These are phyloP conservation scores for Ellobius talpinus DNA, from an alignment of 2,113 vertebrate species.

Conservation along the genomic window DNA sequence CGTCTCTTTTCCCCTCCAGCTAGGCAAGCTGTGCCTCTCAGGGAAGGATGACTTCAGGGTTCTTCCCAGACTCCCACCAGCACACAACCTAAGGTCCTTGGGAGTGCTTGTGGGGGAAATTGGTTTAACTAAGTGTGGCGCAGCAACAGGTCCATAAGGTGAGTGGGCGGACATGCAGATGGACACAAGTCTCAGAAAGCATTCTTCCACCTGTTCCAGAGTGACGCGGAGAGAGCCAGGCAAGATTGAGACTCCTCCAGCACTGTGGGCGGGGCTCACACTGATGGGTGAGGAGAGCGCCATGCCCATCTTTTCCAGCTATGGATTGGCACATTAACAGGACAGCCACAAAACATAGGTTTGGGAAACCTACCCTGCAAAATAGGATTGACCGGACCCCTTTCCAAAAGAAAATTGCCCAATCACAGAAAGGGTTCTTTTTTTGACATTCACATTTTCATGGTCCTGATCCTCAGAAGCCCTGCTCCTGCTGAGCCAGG, in stretches of 20 bases:
- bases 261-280: neutral
- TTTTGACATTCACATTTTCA: constrained; percentile 48
- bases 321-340: constrained; percentile 70
- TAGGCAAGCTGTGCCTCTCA: neutral
- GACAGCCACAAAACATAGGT: constrained; percentile 76
- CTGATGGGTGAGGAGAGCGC: neutral
- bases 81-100: neutral
- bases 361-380: constrained; percentile 71
- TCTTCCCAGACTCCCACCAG: neutral
- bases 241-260: neutral
- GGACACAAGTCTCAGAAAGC: neutral
- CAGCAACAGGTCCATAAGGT: neutral
- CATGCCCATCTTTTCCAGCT: constrained; percentile 59
- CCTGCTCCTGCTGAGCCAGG: neutral
- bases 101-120: neutral
- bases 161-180: constrained; percentile 14
- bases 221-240: neutral
- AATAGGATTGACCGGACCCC: constrained; percentile 36
- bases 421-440: constrained; percentile 34
- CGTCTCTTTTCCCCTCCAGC: neutral
- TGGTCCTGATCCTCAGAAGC: neutral
- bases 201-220: neutral
- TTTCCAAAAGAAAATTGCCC: constrained; percentile 76
- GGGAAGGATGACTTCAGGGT: neutral
- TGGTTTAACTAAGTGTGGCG: neutral